phyloP scores from a whole-genome alignment of 2,113 vertebrate species.

The Fukomys damarensis region DNA sequence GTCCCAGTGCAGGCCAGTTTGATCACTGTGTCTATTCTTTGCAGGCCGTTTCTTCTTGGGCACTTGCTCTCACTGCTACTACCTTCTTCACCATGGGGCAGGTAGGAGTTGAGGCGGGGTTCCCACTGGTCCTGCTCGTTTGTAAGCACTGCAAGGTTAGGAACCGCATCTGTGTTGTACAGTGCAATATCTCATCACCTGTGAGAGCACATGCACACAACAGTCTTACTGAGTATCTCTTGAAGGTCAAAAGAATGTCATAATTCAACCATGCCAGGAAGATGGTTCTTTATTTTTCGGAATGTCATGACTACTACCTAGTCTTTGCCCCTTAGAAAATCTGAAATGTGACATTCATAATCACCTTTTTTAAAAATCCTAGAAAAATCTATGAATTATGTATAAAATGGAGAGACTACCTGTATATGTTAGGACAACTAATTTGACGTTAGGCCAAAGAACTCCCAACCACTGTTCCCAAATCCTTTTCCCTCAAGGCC shows the following conservation, averaged over 20 bases:
- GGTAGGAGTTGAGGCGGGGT: background rate
- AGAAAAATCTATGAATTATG: background rate
- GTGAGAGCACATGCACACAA: background rate
- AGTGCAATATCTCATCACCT: background rate
- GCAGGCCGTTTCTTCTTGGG: background rate
- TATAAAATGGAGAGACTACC: background rate
- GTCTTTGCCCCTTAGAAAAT: background rate
- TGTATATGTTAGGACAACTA: background rate
- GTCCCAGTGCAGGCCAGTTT: background rate
- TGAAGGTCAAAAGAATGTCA: background rate
- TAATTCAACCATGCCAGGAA: background rate
- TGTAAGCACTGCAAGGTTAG: background rate
- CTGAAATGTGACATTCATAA: background rate
- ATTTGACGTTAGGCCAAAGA: background rate
- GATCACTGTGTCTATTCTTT: background rate
- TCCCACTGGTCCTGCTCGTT: background rate
- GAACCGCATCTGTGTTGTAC: background rate
- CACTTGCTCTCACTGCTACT: background rate
- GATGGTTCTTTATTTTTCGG: background rate
- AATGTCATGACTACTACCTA: background rate
- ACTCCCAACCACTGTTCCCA: fast-evolving
- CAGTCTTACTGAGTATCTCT: background rate
- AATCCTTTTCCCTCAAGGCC: background rate
- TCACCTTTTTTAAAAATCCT: background rate
- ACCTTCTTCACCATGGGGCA: background rate